A percentile compares a stretch with the other conserved stretches of the same genome.
Evolutionary conservation across 1,140 invertebrate genomes (phyloP).

Genomic region (Achatina immaculata): DNA sequence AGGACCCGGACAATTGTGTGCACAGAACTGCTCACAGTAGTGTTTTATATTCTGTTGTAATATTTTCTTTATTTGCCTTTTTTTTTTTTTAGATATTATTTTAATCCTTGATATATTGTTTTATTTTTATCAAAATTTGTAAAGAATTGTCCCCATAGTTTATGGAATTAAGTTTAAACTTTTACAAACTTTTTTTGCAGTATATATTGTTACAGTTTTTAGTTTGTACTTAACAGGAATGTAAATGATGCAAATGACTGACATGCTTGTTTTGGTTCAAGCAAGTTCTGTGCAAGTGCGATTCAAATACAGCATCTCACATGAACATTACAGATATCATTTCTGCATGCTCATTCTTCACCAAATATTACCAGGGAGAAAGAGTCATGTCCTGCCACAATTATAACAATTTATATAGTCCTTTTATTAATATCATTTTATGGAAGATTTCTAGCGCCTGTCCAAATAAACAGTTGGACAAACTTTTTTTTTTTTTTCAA

Average conservation of each 20-base stretch:
- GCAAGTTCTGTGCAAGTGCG: not conserved
- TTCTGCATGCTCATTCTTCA: conserved; percentile 13
- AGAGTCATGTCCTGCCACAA: conserved; percentile 9
- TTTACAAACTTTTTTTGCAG: not conserved
- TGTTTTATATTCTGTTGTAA: too few relatives aligned
- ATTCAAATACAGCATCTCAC: not conserved
- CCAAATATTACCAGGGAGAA: conserved; percentile 6
- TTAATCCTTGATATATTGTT: too few relatives aligned
- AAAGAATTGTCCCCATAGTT: too few relatives aligned
- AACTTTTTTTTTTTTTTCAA: too few relatives aligned
- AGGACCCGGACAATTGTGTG: too few relatives aligned
- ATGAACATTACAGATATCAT: conserved; percentile 26
- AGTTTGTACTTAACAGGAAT: not conserved
- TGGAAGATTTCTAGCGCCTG: too few relatives aligned
- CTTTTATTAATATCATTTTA: not conserved
- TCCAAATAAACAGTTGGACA: too few relatives aligned
- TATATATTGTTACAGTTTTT: not conserved
- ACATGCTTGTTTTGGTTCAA: not conserved
- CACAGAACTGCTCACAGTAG: too few relatives aligned
- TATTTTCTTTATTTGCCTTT: too few relatives aligned
- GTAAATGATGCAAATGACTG: not conserved
- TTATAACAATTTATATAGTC: not conserved
- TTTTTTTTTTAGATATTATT: too few relatives aligned
- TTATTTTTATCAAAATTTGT: too few relatives aligned
- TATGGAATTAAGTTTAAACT: too few relatives aligned